Evolutionary conservation across 2,797 vertebrate genomes (phyloP), one percentile per base, ranked within the genome.

Genomic region (Cyprinodon diabolis): DNA sequence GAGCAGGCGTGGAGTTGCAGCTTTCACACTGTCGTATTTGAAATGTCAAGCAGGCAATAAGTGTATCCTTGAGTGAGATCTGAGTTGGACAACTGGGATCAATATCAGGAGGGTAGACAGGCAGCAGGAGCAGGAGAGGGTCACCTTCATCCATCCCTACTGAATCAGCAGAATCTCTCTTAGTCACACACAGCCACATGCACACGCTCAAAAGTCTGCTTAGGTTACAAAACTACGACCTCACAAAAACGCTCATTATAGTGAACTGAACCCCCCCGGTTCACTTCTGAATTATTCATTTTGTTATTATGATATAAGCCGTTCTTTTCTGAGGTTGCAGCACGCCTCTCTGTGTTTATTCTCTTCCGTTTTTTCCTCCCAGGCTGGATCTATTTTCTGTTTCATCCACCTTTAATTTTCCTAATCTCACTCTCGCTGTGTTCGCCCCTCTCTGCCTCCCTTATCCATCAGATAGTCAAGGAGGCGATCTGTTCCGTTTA

Each of bases 111-210:
- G 86, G 91, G 88, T 92, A 91, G 92, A 92, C 85, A 89, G 85
- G 86, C 89, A 85, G 87, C 78, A 78, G 86, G 87, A 93, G 88
- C 80, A 87, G 87, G 79, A 72, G 73, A 90, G 91, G 94, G 95
- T 96, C 94, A 96, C 95, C 95, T 96, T 96, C 95, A 95, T 72
- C 86, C 86, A 90, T 90, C 91, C 87, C 86, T 82, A 88, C 93
- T 95, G 95, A 95, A 93, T 96, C 95, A 96, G 95, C 95, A 96
- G 78, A 88, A 93, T 93, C 93, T 88, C 76, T 71, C 81, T 51
- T 40, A 43, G 85, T 78, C 80, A 45, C 79, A 66, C 58, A 48
- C 77, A 80, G 74, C 40, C 83, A 76, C 62, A 62, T 74, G 75
- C 82, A 68, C 77, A 76, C 78, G 85, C 84, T 75, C 83, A 58